Evolutionary conservation across 2,797 vertebrate species (phyloP), one percentile per base, ranked within the genome.

Genomic region (Rhinoraja longicauda): DNA sequence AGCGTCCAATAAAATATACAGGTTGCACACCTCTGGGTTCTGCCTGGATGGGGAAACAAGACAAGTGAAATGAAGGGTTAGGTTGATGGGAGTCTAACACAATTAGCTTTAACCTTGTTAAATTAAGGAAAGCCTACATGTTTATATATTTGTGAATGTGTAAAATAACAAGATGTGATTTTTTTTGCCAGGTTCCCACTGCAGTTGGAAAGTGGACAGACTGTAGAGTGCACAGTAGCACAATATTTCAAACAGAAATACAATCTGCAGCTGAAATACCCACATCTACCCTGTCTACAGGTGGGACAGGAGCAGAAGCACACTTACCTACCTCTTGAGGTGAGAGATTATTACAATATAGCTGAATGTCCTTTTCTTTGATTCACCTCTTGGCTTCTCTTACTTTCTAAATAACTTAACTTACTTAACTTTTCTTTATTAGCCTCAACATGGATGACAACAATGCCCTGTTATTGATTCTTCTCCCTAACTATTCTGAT

Each of bases 211-310:
- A 99, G 98, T 1, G 99, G 99, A 72, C 99, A 99, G 96, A 99
- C 99, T 1, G 99, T 99, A 95, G 99, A 99, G 95, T 99, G 99
- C 95, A 99, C 99, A 10, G 99, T 99, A 94, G 99, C 99, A 77
- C 99, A 99, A 95, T 99, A 99, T 96, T 99, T 99, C 95, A 99
- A 99, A 96, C 98, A 99, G 96, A 99, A 99, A 96, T 99, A 99
- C 95, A 99, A 98, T 96, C 96, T 99, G 95, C 99, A 99, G 96
- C 97, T 99, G 93, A 99, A 99, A 94, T 99, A 99, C 95, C 99
- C 99, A 91, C 99, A 99, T 96, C 96, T 99, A 75, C 99, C 99
- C 90, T 99, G 99, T 94, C 97, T 99, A 59, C 99, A 99, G 96
- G 99, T 99, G 94, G 99, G 99, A 93, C 99, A 99, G 95, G 98